phyloP scores from a whole-genome alignment of 2,888 invertebrate species.

The Drosophila vallismaia region DNA sequence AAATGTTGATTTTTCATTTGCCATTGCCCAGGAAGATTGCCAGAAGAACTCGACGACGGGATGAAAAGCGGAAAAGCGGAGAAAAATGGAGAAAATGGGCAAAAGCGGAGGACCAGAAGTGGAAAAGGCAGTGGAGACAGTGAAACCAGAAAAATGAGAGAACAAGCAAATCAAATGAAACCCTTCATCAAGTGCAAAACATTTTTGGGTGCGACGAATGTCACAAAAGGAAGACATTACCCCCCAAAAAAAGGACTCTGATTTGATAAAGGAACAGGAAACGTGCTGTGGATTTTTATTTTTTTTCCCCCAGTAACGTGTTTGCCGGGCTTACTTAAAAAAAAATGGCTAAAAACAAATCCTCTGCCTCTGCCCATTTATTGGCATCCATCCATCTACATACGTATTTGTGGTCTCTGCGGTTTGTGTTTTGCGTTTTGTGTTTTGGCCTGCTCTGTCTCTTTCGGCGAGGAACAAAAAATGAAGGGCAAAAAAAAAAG shows the following conservation, averaged over 20 bases:
- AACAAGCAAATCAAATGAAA: conserved; percentile 73
- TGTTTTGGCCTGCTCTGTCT: conserved; percentile 5
- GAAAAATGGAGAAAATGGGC: conserved; percentile 11
- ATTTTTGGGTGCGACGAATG: conserved; percentile 57
- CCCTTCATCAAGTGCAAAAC: conserved; percentile 70
- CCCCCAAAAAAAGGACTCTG: conserved; percentile 26
- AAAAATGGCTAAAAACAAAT: conserved; percentile 36
- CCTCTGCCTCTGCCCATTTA: conserved; percentile 23
- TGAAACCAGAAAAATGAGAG: conserved; percentile 76
- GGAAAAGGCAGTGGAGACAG: conserved; percentile 49
- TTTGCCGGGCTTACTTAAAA: conserved; percentile 9
- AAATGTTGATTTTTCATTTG: conserved; percentile 72
- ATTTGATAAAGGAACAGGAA: conserved; percentile 29
- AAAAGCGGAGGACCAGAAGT: conserved; percentile 37
- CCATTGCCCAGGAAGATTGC: conserved; percentile 25
- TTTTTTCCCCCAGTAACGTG: conserved; percentile 22
- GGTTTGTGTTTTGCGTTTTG: conserved; percentile 29
- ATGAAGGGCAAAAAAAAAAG: conserved; percentile 12
- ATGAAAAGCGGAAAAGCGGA: background rate
- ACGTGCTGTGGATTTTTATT: conserved; percentile 32
- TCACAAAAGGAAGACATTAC: conserved; percentile 39
- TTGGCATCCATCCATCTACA: conserved; percentile 43
- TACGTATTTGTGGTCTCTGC: conserved; percentile 54
- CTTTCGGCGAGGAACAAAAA: conserved; percentile 1
- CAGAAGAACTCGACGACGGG: conserved; percentile 1